Base-by-base conservation (phyloP, 2,888 invertebrate genomes). In the Leptinotarsa peninsularis region DNA sequence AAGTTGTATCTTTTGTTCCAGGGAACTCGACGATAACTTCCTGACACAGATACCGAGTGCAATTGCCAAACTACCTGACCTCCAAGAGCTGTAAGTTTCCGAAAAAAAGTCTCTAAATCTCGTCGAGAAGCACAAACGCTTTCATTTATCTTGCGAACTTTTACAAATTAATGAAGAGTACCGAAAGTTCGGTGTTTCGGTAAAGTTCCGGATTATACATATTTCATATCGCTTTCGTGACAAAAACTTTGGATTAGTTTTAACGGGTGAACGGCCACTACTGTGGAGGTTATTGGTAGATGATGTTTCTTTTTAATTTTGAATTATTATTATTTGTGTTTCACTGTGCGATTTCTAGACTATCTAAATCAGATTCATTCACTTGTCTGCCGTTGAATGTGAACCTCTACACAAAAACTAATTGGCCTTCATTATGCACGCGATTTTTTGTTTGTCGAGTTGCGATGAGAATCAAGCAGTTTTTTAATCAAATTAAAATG, bases 71-170 rank as follows among this genome's bases (percentile, higher is more conserved):
- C 90, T 96, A 86, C 91, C 93, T 71, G 91, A 92, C 85, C 92
- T 97, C 14, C 93, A 94, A 86, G 95, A 96, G 89, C 89, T 97
- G 97, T 97, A 91, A 96, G 96, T 94, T 88, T 17, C 60, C 58
- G 23, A 73, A 73, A 73, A 33, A 69, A 66, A 52, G 33, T 54
- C n/a, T 49, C 60, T 15, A 54, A 67, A 70, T 54, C 17, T 43
- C 21, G 18, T 5, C 52, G 60, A 18, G 71, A 72, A 68, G 21
- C 60, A 56, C 49, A 5, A 49, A 43, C 18, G 63, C 15, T 71
- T 43, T 49, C 21, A 52, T 49, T 66, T 50, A 10, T 21, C 43
- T 52, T 21, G 5, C 21, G 7, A 76, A 50, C 14, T 70, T 58
- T 49, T 27, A 13, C 27, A 67, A 67, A 63, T 27, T 71, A 71